A percentile compares a stretch with the other conserved stretches of the same genome.
Evolutionary conservation across 2,797 vertebrate species (phyloP).

Genomic region (Cynodonichthys magdalenae): DNA sequence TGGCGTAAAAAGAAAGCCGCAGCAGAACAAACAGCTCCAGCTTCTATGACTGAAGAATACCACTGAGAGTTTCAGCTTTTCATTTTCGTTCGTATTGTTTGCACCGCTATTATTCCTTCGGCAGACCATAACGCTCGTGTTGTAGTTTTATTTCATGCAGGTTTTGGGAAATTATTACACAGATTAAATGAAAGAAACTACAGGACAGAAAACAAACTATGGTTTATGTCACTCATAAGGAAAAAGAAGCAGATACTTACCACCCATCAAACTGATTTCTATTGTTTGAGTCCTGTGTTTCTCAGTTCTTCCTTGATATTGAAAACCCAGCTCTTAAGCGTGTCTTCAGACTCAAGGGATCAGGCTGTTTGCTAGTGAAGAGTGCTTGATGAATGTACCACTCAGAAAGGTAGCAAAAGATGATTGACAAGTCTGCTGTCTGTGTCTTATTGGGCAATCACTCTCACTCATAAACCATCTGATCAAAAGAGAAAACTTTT

Average conservation of each 20-base stretch:
- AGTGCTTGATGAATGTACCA: background rate
- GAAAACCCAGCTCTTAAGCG: background rate
- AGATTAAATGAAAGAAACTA: conserved; percentile 17
- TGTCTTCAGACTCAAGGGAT: background rate
- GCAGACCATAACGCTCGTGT: conserved; percentile 9
- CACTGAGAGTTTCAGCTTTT: conserved; percentile 41
- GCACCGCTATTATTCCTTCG: conserved; percentile 27
- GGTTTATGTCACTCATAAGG: conserved; percentile 27
- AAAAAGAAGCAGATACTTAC: conserved; percentile 1
- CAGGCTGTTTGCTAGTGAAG: background rate
- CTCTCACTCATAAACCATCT: background rate
- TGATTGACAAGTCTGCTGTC: background rate
- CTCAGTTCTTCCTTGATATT: background rate
- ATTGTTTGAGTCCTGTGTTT: background rate
- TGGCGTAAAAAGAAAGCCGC: conserved; percentile 38
- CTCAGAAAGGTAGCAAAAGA: background rate
- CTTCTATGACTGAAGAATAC: conserved; percentile 38
- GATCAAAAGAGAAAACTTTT: background rate
- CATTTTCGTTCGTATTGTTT: conserved; percentile 41
- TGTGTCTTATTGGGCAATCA: background rate
- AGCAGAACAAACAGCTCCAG: conserved; percentile 45
- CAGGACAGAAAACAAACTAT: conserved; percentile 30
- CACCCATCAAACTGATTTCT: background rate
- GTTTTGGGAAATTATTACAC: conserved; percentile 28
- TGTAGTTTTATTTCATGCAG: conserved; percentile 25